These are phyloP conservation scores for Euplagia quadripunctaria DNA, from an alignment of 2,888 invertebrate genomes.

Conservation along the genomic window DNA sequence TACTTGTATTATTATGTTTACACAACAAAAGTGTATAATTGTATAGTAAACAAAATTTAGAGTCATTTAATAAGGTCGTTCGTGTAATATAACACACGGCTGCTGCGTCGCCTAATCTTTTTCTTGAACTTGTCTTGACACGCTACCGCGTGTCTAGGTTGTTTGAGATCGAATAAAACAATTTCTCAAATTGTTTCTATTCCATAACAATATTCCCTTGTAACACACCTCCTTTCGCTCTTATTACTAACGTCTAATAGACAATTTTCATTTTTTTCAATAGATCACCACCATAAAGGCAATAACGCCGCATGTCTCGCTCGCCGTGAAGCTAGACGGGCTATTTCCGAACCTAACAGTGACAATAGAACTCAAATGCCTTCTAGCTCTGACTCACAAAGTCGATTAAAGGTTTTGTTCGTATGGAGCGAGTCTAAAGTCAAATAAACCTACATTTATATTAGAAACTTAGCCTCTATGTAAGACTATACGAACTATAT, in stretches of 20 bases:
- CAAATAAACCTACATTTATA: not conserved
- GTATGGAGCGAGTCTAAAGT: not conserved
- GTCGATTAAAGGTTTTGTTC: slow-evolving; percentile 45
- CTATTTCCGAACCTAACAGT: slow-evolving; percentile 50
- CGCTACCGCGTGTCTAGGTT: too few species aligned
- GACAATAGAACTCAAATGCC: slow-evolving; percentile 40
- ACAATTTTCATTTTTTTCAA: slow-evolving; percentile 36
- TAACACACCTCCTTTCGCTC: not conserved
- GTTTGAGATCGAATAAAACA: not conserved
- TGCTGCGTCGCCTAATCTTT: too few species aligned
- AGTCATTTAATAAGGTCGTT: too few species aligned
- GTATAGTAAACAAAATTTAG: not conserved
- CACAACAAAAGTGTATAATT: too few species aligned
- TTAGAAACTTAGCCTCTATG: not conserved
- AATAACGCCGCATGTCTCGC: slow-evolving; percentile 45
- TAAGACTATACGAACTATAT: not conserved
- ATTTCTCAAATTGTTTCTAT: not conserved
- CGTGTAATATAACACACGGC: too few species aligned
- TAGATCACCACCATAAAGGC: slow-evolving; percentile 32
- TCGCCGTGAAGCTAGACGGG: slow-evolving; percentile 32
- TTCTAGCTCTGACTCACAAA: slow-evolving; percentile 30
- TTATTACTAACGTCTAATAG: slow-evolving; percentile 20
- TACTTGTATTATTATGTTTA: not conserved
- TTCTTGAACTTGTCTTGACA: too few species aligned
- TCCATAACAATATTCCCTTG: not conserved